Conservation (phyloP, 2,888 invertebrate genomes). For the Pollenia griseotomentosa region DNA sequence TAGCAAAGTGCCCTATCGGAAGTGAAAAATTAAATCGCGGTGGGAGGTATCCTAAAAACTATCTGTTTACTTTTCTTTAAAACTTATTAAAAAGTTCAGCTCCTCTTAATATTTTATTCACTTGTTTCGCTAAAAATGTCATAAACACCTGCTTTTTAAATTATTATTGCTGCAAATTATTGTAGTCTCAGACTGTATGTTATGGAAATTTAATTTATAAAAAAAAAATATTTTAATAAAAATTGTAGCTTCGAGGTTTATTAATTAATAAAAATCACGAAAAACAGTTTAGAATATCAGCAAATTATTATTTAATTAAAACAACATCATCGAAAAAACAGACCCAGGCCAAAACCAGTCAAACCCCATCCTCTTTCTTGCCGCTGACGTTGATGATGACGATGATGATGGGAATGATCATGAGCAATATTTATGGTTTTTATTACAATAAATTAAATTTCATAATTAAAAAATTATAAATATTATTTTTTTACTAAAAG, state of each 20-base stretch:
- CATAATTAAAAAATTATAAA: slow-evolving; percentile 43
- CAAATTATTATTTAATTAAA: slow-evolving; percentile 67
- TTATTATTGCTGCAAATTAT: slow-evolving; percentile 7
- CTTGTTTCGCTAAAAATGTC: background rate
- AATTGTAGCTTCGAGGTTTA: slow-evolving; percentile 59
- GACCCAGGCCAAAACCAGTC: slow-evolving; percentile 11
- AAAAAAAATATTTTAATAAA: slow-evolving; percentile 29
- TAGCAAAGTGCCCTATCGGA: too few species aligned
- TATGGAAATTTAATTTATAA: slow-evolving; percentile 49
- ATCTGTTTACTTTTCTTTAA: too few species aligned
- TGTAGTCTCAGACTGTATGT: background rate
- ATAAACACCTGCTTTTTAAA: slow-evolving; percentile 29
- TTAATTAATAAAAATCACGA: slow-evolving; percentile 74
- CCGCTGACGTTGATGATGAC: slow-evolving; percentile 5
- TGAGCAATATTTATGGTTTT: slow-evolving; percentile 52
- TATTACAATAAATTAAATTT: slow-evolving; percentile 36
- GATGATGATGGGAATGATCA: slow-evolving; percentile 29
- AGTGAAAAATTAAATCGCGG: too few species aligned
- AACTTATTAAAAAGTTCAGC: background rate
- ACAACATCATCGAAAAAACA: slow-evolving; percentile 34
- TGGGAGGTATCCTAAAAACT: too few species aligned
- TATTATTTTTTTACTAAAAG: background rate
- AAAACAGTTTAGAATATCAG: slow-evolving; percentile 61
- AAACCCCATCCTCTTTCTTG: background rate
- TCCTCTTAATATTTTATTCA: background rate